These are phyloP conservation scores for Drosophila sucinea DNA, from an alignment of 1,140 invertebrate genomes.

Conservation along the genomic window DNA sequence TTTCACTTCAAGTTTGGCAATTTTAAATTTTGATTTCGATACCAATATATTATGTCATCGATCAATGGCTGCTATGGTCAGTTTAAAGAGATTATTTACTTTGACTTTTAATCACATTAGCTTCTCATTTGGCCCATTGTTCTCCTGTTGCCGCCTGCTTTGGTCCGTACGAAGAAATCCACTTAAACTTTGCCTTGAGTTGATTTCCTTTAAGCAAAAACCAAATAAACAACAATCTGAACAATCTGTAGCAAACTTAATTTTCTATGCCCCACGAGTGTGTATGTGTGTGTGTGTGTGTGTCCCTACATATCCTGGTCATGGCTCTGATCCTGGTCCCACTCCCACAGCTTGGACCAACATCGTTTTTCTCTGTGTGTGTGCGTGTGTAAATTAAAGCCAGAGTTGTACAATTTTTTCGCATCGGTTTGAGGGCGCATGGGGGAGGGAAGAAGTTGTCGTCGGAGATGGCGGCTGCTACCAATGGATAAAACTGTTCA, in stretches of 20 bases:
- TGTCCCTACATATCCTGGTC: conserved; percentile 14
- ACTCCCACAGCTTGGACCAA: conserved; percentile 16
- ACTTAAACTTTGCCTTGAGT: conserved; percentile 58
- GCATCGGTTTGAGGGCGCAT: background rate
- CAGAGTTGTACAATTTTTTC: conserved; percentile 10
- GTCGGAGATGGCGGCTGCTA: conserved; percentile 3
- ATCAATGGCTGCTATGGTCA: background rate
- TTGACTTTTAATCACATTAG: background rate
- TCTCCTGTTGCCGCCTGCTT: background rate
- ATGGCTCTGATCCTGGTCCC: background rate
- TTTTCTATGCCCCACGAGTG: conserved; percentile 34
- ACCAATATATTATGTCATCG: background rate
- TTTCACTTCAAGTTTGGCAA: too few relatives aligned
- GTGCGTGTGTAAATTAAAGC: conserved; percentile 59
- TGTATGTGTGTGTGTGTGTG: conserved; percentile 23
- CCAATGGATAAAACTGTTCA: conserved; percentile 1
- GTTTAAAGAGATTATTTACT: background rate
- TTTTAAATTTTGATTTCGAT: background rate
- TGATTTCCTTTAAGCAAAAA: conserved; percentile 54
- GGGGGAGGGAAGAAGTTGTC: background rate
- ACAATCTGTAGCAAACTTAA: conserved; percentile 54
- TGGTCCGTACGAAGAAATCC: conserved; percentile 19
- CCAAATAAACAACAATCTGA: conserved; percentile 30
- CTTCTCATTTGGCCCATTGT: conserved; percentile 24
- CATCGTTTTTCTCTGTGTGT: conserved; percentile 32